A percentile compares a stretch with the other conserved stretches of the same genome.
phyloP scores from a whole-genome alignment of 1,140 invertebrate species.

The Drosophila sturtevanti region DNA sequence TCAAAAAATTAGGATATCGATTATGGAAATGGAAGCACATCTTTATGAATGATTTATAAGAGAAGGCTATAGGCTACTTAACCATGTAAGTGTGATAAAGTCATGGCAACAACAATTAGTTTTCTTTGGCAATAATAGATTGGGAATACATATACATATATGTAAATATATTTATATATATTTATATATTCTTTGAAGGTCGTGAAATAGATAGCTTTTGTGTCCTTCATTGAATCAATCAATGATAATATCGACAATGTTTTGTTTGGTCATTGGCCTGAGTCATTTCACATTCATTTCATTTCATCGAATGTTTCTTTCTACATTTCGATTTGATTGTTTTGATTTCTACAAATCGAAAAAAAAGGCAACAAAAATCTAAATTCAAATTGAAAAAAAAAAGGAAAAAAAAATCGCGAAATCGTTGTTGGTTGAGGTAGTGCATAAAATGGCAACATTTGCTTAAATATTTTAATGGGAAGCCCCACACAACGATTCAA shows the following conservation, averaged over 20 bases:
- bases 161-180: too few species aligned
- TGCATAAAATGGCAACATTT: conserved; percentile 15
- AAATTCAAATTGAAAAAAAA: background rate
- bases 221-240: conserved; percentile 13
- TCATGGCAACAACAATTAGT: too few species aligned
- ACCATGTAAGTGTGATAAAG: too few species aligned
- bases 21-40: too few species aligned
- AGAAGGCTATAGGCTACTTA: too few species aligned
- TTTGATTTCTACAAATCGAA: conserved; percentile 13
- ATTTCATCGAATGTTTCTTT: background rate
- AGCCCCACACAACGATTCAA: conserved; percentile 1
- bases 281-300: conserved; percentile 4
- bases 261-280: conserved; percentile 3
- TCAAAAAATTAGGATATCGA: too few species aligned
- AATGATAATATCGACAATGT: conserved; percentile 11
- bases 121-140: too few species aligned
- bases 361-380: background rate
- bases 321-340: conserved; percentile 2
- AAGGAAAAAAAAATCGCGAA: background rate
- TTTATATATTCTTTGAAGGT: background rate
- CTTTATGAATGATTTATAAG: too few species aligned
- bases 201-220: background rate
- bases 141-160: too few species aligned
- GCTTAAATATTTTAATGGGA: conserved; percentile 12
- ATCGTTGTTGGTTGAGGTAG: background rate